phyloP scores from a whole-genome alignment of 2,113 vertebrate species.

The Psophia crepitans region DNA sequence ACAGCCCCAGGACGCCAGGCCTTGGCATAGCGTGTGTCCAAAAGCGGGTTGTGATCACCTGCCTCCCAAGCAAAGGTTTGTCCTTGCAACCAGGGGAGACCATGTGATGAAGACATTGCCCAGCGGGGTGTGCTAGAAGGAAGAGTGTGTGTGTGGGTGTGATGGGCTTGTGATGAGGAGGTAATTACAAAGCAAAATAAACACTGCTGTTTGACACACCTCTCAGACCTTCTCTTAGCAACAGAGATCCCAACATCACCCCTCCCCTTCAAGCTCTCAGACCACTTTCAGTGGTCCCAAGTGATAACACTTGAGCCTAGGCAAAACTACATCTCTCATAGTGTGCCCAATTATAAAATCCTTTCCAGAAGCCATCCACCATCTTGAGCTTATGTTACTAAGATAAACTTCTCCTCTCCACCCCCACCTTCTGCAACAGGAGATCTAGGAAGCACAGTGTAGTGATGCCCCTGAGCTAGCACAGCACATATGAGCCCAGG shows the following conservation, averaged over 20 bases:
- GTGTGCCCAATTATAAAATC: not conserved
- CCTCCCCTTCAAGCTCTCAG: not conserved
- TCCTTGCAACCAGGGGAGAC: not conserved
- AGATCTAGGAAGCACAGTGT: not conserved
- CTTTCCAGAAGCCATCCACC: not conserved
- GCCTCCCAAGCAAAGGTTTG: not conserved
- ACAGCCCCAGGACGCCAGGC: not conserved
- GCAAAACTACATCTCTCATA: not conserved
- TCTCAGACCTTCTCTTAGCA: not conserved
- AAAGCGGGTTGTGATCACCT: not conserved
- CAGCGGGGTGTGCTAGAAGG: not conserved
- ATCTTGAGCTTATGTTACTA: not conserved
- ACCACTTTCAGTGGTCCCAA: not conserved
- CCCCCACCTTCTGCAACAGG: not conserved
- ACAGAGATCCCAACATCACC: not conserved
- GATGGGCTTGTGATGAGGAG: not conserved
- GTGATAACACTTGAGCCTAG: not conserved
- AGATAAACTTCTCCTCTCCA: not conserved
- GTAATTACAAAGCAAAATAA: not conserved
- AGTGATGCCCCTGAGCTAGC: not conserved
- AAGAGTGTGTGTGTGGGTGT: not conserved
- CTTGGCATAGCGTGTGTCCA: not conserved
- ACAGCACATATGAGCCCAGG: not conserved
- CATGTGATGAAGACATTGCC: rapidly evolving
- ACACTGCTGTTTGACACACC: no score